These are phyloP conservation scores for Molossus molossus DNA, from an alignment of 2,797 vertebrate genomes.

Conservation along the genomic window DNA sequence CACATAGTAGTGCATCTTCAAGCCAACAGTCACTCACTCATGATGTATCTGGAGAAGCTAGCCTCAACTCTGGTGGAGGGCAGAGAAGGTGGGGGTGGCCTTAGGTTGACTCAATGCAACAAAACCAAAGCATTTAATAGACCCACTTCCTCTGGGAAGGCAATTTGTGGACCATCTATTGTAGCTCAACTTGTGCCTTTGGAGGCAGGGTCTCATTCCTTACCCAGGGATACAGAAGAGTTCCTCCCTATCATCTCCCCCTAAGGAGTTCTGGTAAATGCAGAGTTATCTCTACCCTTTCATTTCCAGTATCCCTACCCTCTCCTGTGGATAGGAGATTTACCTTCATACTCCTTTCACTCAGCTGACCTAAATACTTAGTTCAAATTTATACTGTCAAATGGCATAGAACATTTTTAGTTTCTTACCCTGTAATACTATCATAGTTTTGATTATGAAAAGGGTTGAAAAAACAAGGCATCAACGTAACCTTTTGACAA, in stretches of 20 bases:
- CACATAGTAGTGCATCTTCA: not conserved
- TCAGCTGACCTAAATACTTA: not conserved
- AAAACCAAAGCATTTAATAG: not conserved
- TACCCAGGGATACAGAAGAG: rapidly evolving
- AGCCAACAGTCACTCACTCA: not conserved
- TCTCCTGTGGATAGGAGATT: not conserved
- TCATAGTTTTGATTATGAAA: not conserved
- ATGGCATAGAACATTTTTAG: not conserved
- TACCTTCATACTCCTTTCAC: not conserved
- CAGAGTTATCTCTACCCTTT: not conserved
- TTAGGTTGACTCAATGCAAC: not conserved
- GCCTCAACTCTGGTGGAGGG: not conserved
- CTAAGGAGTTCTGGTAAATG: not conserved
- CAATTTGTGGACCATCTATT: not conserved
- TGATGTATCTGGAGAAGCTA: not conserved
- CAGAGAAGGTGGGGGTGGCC: not conserved
- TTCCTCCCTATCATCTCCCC: not conserved
- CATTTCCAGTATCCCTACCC: not conserved
- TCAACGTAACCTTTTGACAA: not conserved
- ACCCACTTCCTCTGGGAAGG: not conserved
- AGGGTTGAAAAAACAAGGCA: not conserved
- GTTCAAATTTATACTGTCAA: conserved; percentile 35
- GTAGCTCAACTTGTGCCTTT: not conserved
- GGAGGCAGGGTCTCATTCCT: not conserved
- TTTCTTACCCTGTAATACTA: conserved; percentile 6